Conservation (phyloP, 92 coral and sea anemone species). For the Epizoanthus stellaris region DNA sequence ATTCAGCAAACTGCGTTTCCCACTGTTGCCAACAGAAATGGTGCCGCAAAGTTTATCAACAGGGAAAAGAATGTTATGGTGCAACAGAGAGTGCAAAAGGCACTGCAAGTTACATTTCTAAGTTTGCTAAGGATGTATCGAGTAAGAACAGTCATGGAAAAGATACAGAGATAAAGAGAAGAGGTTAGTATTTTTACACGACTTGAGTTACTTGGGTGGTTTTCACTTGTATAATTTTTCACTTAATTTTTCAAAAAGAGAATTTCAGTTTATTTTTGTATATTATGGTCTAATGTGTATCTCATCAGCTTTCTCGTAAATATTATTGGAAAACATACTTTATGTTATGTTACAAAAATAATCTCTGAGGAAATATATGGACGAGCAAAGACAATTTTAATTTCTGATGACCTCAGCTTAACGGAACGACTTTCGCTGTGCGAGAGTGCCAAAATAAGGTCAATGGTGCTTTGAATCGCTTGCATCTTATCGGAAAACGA, state of each 20-base stretch:
- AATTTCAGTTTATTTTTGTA: not conserved
- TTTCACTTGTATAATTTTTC: not conserved
- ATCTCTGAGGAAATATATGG: not conserved
- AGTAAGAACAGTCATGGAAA: not conserved
- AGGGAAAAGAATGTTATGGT: conserved; percentile 65
- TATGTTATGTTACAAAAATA: not conserved
- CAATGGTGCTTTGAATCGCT: not conserved
- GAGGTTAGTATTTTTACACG: conserved; percentile 8
- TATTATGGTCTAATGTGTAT: conserved; percentile 4
- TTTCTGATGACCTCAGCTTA: conserved; percentile 32
- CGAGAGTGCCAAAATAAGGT: not conserved
- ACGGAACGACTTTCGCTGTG: conserved; percentile 8
- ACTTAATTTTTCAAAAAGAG: not conserved
- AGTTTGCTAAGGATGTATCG: not conserved
- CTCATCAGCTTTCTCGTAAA: conserved; percentile 6
- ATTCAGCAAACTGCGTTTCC: conserved; percentile 64
- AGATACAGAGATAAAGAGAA: not conserved
- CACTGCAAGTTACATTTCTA: not conserved
- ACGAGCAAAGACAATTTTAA: not conserved
- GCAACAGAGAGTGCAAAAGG: conserved; percentile 18
- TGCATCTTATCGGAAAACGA: not conserved
- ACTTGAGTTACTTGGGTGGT: not conserved
- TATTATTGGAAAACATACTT: not conserved
- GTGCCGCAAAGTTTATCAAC: conserved; percentile 76
- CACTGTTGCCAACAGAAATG: conserved; percentile 82